Evolutionary conservation across 2,797 vertebrate species (phyloP), one percentile per base, ranked within the genome.

Genomic region (Brotula barbata): DNA sequence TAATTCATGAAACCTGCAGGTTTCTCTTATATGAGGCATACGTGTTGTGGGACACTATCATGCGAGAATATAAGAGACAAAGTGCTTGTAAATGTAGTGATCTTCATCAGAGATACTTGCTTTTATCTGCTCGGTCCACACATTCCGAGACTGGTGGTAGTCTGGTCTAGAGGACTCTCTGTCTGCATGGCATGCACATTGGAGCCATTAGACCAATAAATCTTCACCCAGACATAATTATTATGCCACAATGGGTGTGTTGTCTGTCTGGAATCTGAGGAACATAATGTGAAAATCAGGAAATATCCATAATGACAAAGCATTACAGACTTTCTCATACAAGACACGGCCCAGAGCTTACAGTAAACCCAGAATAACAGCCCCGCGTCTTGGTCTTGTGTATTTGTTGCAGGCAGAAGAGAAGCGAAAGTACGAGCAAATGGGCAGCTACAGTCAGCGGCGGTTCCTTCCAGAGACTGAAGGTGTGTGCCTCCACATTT

Each of bases 371-470:
- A 42, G 23, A 61, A 41, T 48, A 56, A 44, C 5, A 13, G 15
- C 12, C 45, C 8, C 31, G 11, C 4, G 7, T 28, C 25, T 28
- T 28, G 31, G 8, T 28, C 4, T 33, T 73, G 7, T 21, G 2
- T 78, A 14, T 78, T 15, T 80, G 16, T 81, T 61, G 28, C 75
- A 92, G 91, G 56, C 52, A 22, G 89, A 85, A n/a, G 89, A 90
- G 11, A 88, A 77, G 68, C 82, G 73, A 80, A 89, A 85, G 78
- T 89, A 87, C 17, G 86, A 90, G 75, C 62, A 73, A 5, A 90
- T 90, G 85, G 80, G 80, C 61, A 80, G 76, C 72, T 87, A 59
- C 44, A 73, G 87, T 58, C 88, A 88, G 22, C 87, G 83, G 71
- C 86, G 62, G 60, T 48, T 79, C 37, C 63, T 74, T 5, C 87